These are phyloP conservation scores for Meloidogyne exigua DNA, from an alignment of 1,140 invertebrate genomes.

Conservation along the genomic window DNA sequence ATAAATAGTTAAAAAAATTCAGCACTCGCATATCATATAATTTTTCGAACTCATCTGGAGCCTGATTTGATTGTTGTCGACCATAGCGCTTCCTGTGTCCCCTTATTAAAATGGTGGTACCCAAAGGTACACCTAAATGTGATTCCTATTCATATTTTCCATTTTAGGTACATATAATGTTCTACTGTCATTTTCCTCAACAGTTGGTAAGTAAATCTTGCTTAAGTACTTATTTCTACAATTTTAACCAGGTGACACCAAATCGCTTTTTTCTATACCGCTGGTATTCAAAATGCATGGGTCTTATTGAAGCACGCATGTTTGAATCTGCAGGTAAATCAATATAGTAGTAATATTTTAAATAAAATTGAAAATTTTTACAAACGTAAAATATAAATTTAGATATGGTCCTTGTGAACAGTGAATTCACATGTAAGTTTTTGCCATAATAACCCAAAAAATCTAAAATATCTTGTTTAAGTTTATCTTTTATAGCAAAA, in stretches of 20 bases:
- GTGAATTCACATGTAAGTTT: slow-evolving; percentile 58
- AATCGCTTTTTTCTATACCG: slow-evolving; percentile 63
- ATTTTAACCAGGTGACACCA: slow-evolving; percentile 41
- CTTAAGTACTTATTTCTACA: background rate
- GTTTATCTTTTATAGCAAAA: slow-evolving; percentile 45
- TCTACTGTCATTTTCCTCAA: slow-evolving; percentile 63
- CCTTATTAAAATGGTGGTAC: slow-evolving; percentile 62
- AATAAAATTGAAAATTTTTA: background rate
- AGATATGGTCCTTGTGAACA: slow-evolving; percentile 62
- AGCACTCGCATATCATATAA: slow-evolving; percentile 21
- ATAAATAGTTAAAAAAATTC: background rate
- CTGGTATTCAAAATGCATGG: slow-evolving; percentile 60
- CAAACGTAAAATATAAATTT: background rate
- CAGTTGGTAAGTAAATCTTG: slow-evolving; percentile 44
- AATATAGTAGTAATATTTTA: too few relatives aligned
- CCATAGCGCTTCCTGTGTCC: slow-evolving; percentile 61
- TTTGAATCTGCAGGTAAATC: slow-evolving; percentile 41
- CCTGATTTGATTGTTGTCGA: slow-evolving; percentile 61
- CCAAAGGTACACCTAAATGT: slow-evolving; percentile 38
- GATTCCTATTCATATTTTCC: too few relatives aligned
- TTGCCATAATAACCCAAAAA: too few relatives aligned
- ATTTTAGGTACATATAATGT: slow-evolving; percentile 35
- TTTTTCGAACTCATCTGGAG: slow-evolving; percentile 32
- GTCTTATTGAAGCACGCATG: slow-evolving; percentile 55
- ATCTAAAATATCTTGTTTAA: too few relatives aligned